Conservation (phyloP, 2,888 invertebrate species). For the Bembecia ichneumoniformis region DNA sequence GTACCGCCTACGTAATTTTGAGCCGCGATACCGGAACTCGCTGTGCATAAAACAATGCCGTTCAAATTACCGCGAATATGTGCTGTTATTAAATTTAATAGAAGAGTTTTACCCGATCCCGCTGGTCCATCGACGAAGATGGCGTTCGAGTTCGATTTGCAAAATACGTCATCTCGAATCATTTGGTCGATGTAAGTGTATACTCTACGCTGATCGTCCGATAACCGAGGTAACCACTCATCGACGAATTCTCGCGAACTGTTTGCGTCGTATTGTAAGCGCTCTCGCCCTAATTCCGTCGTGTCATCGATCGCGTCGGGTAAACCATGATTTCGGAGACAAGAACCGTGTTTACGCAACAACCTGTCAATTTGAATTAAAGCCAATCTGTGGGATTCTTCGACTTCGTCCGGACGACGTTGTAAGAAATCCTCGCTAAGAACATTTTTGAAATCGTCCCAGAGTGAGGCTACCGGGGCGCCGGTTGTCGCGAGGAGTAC, state of each 20-base stretch:
- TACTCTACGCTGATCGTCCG: not conserved
- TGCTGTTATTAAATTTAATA: slow-evolving; percentile 3
- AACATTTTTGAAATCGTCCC: slow-evolving; percentile 2
- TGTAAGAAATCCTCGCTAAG: too few species aligned
- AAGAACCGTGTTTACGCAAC: not conserved
- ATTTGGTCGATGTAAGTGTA: not conserved
- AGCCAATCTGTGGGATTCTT: too few species aligned
- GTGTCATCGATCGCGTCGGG: too few species aligned
- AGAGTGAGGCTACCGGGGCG: slow-evolving; percentile 5
- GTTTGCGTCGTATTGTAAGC: not conserved
- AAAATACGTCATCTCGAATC: not conserved
- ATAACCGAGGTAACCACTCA: too few species aligned
- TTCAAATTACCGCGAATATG: slow-evolving; percentile 1
- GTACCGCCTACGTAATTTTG: slow-evolving; percentile 1
- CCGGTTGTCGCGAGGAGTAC: slow-evolving; percentile 6
- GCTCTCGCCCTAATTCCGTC: too few species aligned
- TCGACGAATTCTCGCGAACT: too few species aligned
- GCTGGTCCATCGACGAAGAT: slow-evolving; percentile 4
- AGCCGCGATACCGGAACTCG: slow-evolving; percentile 3
- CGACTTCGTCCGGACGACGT: not conserved
- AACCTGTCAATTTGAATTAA: not conserved
- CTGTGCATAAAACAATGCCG: not conserved
- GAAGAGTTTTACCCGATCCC: slow-evolving; percentile 4
- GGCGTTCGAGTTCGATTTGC: not conserved
- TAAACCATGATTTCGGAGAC: too few species aligned